Conservation (phyloP, 64 coral and sea anemone genomes). For the Cladopsammia gracilis region DNA sequence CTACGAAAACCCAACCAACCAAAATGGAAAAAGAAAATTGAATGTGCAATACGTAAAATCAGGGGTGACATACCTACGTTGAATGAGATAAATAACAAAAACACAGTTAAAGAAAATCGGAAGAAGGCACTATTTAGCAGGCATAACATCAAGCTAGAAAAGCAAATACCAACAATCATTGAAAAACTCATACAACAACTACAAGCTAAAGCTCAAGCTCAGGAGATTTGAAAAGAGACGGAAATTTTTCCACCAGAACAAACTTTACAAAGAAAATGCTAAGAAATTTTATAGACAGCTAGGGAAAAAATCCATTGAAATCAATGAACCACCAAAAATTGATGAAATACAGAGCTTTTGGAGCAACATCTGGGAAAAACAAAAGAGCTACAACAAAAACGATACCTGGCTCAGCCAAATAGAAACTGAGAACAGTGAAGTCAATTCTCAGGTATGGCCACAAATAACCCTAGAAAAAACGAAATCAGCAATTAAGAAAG, state of each 20-base stretch:
- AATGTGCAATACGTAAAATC: background rate
- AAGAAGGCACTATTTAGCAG: constrained; percentile 10
- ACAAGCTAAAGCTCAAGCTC: background rate
- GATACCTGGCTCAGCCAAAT: background rate
- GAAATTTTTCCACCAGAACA: background rate
- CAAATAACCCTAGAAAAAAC: constrained; percentile 21
- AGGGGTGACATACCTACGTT: constrained; percentile 9
- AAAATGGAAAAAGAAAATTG: constrained; percentile 20
- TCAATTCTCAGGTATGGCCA: background rate
- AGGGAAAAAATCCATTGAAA: background rate
- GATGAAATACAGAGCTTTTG: constrained; percentile 43
- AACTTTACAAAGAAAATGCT: background rate
- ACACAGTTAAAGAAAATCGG: constrained; percentile 1
- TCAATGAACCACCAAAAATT: background rate
- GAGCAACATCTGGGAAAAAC: constrained; percentile 41
- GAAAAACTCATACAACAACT: constrained; percentile 3
- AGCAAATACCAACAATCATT: background rate
- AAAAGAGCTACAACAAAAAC: constrained; percentile 17
- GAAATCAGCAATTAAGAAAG: background rate
- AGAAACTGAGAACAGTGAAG: no score
- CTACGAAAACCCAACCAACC: no score
- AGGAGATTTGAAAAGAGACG: background rate
- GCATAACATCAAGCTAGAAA: constrained; percentile 4
- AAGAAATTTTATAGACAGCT: constrained; percentile 10
- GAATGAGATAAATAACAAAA: background rate